Evolutionary conservation across 2,888 invertebrate genomes (phyloP).

Genomic region (Eupithecia centaureata): DNA sequence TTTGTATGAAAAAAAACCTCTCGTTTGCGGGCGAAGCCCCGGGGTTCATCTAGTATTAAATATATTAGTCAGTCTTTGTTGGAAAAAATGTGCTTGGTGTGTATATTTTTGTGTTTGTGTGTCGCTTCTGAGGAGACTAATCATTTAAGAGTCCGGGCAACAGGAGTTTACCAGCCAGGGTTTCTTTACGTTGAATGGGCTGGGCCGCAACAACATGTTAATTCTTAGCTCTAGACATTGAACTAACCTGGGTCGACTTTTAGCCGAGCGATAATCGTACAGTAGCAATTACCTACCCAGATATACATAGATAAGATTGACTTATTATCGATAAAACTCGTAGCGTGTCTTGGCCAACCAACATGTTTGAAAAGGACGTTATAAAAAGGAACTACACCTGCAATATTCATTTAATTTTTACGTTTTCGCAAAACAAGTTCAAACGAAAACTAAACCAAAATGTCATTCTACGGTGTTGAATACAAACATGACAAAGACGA

Average conservation of each 20-base stretch:
- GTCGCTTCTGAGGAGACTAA: no score
- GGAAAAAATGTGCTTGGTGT: no score
- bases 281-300: not conserved
- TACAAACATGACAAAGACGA: slow-evolving; percentile 55
- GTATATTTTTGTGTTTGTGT: no score
- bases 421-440: not conserved
- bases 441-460: slow-evolving; percentile 38
- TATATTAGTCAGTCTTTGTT: no score
- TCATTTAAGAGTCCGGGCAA: no score
- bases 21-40: no score
- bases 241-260: not conserved
- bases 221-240: not conserved
- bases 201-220: not conserved
- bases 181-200: no score
- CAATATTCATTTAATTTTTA: not conserved
- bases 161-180: no score
- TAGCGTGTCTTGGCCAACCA: not conserved
- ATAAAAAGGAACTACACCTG: not conserved
- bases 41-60: no score
- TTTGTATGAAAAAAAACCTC: no score
- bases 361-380: not conserved
- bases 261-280: not conserved
- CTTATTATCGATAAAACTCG: not conserved
- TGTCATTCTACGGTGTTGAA: slow-evolving; percentile 58
- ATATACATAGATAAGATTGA: not conserved